phyloP scores from a whole-genome alignment of 2,797 vertebrate species.

The Mustela erminea region DNA sequence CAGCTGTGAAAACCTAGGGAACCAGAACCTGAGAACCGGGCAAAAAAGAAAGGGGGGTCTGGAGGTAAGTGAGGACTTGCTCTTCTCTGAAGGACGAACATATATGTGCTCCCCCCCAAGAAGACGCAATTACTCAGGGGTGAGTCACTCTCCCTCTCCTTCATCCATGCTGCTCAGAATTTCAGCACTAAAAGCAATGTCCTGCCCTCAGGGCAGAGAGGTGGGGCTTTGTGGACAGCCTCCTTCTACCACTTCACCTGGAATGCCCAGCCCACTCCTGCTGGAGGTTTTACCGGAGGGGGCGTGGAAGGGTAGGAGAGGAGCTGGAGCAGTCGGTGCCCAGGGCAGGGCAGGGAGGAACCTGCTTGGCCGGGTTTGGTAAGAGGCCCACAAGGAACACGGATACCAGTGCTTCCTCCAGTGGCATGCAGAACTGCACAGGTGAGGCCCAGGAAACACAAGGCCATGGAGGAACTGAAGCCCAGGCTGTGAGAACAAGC shows the following conservation, averaged over 20 bases:
- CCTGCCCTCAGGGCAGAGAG: not conserved
- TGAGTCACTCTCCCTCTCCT: not conserved
- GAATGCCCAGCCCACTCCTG: not conserved
- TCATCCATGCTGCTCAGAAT: not conserved
- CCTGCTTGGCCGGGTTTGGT: not conserved
- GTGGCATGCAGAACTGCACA: fast-evolving
- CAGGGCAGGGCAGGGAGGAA: not conserved
- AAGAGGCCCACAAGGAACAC: fast-evolving
- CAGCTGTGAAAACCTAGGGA: not conserved
- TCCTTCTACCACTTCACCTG: not conserved
- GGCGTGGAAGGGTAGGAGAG: not conserved
- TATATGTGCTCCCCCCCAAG: fast-evolving
- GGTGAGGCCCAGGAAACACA: not conserved
- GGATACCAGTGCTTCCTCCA: not conserved
- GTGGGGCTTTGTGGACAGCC: not conserved
- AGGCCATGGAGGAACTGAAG: not conserved
- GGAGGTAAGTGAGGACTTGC: not conserved
- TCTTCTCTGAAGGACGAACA: not conserved
- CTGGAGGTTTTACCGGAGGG: not conserved
- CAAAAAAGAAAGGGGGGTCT: fast-evolving
- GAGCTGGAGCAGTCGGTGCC: not conserved
- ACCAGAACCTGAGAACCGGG: not conserved
- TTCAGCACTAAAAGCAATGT: not conserved
- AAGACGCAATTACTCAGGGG: not conserved
- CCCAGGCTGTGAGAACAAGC: not conserved